Percentiles rank a stretch among this genome's conserved stretches.
phyloP scores from a whole-genome alignment of 2,888 invertebrate species.

The Tenthredo distinguenda region DNA sequence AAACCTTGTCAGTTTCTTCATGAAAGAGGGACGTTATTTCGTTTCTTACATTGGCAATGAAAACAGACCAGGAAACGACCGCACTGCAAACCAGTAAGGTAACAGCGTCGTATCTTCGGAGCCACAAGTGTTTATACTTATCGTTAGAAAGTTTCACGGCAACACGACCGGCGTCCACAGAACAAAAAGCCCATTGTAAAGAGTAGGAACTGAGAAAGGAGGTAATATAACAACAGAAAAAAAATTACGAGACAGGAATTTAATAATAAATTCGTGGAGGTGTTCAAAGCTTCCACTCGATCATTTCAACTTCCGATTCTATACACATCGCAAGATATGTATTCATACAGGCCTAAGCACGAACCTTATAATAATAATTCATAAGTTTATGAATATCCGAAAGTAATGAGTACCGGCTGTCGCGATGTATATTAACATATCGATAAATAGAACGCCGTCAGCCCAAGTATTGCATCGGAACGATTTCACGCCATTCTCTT shows the following conservation, averaged over 20 bases:
- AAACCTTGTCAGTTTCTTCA: background rate
- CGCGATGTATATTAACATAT: conserved; percentile 21
- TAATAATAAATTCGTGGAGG: background rate
- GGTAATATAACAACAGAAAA: background rate
- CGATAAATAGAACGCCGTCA: conserved; percentile 14
- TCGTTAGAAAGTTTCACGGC: conserved; percentile 38
- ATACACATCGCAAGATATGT: background rate
- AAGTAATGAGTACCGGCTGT: background rate
- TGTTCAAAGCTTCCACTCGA: background rate
- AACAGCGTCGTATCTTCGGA: background rate
- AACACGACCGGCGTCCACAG: background rate
- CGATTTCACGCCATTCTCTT: conserved; percentile 26
- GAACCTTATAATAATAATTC: background rate
- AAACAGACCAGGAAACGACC: conserved; percentile 2
- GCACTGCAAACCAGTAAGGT: background rate
- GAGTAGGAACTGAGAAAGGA: conserved; percentile 21
- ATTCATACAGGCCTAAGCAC: background rate
- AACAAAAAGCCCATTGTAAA: conserved; percentile 41
- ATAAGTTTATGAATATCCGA: background rate
- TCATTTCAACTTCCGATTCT: background rate
- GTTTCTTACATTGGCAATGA: conserved; percentile 1
- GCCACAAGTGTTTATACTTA: conserved; percentile 25
- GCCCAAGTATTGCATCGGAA: conserved; percentile 10
- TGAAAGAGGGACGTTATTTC: conserved; percentile 6
- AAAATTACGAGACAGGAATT: background rate